Base-by-base conservation (phyloP, 2,797 vertebrate species). In the Pangasius macronema region DNA sequence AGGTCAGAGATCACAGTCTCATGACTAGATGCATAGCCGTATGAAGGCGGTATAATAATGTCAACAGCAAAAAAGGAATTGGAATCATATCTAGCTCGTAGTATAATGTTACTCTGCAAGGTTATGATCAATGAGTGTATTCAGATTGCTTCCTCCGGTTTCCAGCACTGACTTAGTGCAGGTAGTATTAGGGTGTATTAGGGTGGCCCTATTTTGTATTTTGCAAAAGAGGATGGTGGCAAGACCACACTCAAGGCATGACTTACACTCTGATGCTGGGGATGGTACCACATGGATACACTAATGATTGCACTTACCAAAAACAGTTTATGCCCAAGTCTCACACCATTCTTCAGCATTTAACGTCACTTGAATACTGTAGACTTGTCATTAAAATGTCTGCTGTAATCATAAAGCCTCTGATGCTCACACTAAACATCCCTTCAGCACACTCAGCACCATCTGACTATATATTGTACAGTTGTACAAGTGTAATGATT, bases 21-120 rank as follows among this genome's bases (percentile, higher is more conserved):
- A 42, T 86, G 87, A 80, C 67, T 80, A 77, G 42, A 46, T 88
- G 55, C 72, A 51, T 86, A 73, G 18, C 63, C 30, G 82, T 82
- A 79, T 75, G 87, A 82, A 82, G 85, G 86, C 33, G 61, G 84
- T 57, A 84, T 68, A 24, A 77, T 87, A 70, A 83, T 76, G 57
- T n/a, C 77, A 83, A 22, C 8, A 36, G 51, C 53, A 36, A 68
- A 53, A 53, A 63, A 67, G 36, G 24, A 75, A 63, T 9, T 75
- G 55, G 70, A 42, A 39, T 57, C 63, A 77, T 27, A 55, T 72
- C 46, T 61, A 53, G 10, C 39, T 79, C 33, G 6, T 30, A 33
- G 20, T 53, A 53, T 20, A 33, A 57, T 65, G 55, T 59, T 39
- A 18, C 11, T 18, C 85, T 42, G 22, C 14, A 59, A 68, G 76